phyloP scores from a whole-genome alignment of 2,797 vertebrate genomes.

The Crocodylus rhombifer region DNA sequence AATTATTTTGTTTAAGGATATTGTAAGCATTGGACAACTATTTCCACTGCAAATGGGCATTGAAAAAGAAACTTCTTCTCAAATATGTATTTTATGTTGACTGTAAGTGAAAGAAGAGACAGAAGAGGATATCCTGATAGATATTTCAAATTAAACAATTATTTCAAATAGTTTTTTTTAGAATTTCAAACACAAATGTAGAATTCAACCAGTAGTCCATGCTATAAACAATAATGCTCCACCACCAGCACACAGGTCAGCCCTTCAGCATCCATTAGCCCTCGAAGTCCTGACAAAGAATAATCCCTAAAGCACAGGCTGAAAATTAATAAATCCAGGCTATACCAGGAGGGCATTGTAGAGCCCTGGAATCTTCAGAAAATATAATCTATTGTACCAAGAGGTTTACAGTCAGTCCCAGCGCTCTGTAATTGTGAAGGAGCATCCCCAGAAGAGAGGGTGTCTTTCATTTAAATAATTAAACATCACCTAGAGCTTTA shows the following conservation, averaged over 20 bases:
- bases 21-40: neutral
- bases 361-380: neutral
- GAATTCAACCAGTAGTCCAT: neutral
- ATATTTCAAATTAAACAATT: neutral
- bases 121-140: neutral
- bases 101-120: neutral
- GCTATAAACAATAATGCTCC: neutral
- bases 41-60: neutral
- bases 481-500: too few relatives aligned
- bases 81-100: neutral
- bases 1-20: neutral
- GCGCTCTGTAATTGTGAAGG: neutral
- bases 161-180: too few relatives aligned
- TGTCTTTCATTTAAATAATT: fast-evolving
- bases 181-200: neutral
- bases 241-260: too few relatives aligned
- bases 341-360: neutral
- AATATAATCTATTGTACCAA: neutral
- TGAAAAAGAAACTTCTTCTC: neutral
- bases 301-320: neutral
- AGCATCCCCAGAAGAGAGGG: neutral
- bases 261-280: too few relatives aligned
- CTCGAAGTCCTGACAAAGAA: too few relatives aligned
- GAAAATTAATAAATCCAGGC: neutral
- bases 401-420: neutral